Evolutionary conservation across 2,113 vertebrate genomes (phyloP).

Genomic region (Triplophysa rosa): DNA sequence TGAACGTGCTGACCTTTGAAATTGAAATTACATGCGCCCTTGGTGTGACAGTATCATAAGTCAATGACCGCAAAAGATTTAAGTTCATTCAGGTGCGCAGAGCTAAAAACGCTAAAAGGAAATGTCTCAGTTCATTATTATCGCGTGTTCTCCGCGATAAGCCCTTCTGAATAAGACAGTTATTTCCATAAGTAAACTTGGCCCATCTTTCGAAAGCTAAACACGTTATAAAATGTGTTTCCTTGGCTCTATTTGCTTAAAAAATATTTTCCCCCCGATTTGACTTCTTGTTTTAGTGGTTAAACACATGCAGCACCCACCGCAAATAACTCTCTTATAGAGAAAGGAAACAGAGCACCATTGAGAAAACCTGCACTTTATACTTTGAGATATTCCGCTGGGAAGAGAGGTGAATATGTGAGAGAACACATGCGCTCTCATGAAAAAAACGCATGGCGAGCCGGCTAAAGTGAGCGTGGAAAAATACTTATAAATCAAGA

Average conservation of each 20-base stretch:
- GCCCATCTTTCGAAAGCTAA: constrained; percentile 62
- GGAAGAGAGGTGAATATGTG: constrained; percentile 56
- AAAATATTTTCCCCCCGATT: constrained; percentile 70
- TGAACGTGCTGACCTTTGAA: constrained; percentile 31
- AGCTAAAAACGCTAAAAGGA: constrained; percentile 17
- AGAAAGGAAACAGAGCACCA: constrained; percentile 74
- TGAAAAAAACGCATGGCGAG: constrained; percentile 45
- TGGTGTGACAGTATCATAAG: constrained; percentile 30
- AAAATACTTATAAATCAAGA: constrained; percentile 71
- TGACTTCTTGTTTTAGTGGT: constrained; percentile 69
- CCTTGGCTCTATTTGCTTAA: constrained; percentile 63
- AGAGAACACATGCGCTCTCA: constrained; percentile 61
- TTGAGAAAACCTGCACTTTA: constrained; percentile 74
- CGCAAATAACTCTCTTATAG: constrained; percentile 72
- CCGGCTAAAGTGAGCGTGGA: constrained; percentile 65
- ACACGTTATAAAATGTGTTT: constrained; percentile 64
- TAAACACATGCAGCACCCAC: constrained; percentile 66
- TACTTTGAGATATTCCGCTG: constrained; percentile 71
- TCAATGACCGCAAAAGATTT: constrained; percentile 39
- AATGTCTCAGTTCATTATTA: constrained; percentile 61
- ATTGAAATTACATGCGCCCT: constrained; percentile 36
- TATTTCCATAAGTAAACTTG: constrained; percentile 68
- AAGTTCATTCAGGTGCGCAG: constrained; percentile 47
- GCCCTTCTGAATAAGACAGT: constrained; percentile 59
- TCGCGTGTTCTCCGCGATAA: constrained; percentile 63